These are phyloP conservation scores for Lonchura striata DNA, from an alignment of 2,113 vertebrate genomes.

Conservation along the genomic window DNA sequence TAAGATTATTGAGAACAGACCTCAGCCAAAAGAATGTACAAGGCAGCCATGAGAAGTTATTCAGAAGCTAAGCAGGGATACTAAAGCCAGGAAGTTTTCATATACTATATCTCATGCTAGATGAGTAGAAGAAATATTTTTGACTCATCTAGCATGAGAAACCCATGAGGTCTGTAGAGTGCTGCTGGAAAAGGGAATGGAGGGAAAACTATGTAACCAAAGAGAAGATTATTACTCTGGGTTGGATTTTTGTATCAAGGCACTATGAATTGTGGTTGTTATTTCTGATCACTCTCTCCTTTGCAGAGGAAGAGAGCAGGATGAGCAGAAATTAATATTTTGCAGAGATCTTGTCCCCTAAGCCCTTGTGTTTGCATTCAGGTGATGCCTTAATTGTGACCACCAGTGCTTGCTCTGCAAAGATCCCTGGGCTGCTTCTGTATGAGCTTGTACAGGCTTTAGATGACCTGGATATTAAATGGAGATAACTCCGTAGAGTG, in stretches of 20 bases:
- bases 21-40: background rate
- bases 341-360: background rate
- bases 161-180: no score
- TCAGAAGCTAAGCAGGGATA: background rate
- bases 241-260: background rate
- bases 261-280: background rate
- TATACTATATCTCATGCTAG: background rate
- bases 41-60: background rate
- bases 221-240: background rate
- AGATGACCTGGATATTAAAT: no score
- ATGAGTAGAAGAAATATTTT: background rate
- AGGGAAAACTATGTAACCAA: background rate
- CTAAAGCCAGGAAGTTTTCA: background rate
- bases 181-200: background rate
- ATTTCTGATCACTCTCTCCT: no score
- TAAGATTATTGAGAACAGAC: background rate
- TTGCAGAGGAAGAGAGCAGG: background rate
- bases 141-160: background rate
- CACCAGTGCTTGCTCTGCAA: no score
- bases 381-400: no score
- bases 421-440: no score
- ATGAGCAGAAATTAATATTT: background rate
- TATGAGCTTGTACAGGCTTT: no score
- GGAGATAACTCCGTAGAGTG: no score
- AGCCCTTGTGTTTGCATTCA: background rate